A percentile compares a stretch with the other conserved stretches of the same genome.
Evolutionary conservation across 2,113 vertebrate genomes (phyloP).

Genomic region (Platanista minor): DNA sequence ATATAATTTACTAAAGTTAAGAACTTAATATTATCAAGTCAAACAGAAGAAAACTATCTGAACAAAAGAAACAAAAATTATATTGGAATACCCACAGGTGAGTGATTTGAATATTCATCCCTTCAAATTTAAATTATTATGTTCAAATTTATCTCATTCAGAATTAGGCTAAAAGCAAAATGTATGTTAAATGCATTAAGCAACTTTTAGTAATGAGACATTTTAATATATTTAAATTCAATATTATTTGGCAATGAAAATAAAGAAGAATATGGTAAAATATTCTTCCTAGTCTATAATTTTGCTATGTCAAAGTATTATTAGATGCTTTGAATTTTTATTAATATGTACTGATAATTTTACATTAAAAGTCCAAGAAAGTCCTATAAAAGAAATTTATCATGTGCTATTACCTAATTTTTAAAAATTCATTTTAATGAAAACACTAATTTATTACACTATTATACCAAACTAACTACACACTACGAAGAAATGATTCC

Average conservation of each 20-base stretch:
- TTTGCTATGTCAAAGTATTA: neutral
- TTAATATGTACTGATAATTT: neutral
- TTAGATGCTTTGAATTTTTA: slow-evolving; percentile 4
- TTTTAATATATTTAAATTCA: neutral
- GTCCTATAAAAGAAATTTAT: neutral
- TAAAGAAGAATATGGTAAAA: slow-evolving; percentile 26
- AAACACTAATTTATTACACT: neutral
- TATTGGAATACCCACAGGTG: neutral
- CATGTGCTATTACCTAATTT: neutral
- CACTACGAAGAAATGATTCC: neutral
- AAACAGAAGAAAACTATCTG: neutral
- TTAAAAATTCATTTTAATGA: neutral
- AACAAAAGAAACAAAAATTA: neutral
- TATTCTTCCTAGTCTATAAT: neutral
- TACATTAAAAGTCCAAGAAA: neutral
- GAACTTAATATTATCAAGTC: neutral
- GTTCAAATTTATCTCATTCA: neutral
- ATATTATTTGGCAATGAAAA: neutral
- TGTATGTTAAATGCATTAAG: neutral
- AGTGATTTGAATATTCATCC: neutral
- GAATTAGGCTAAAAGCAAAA: neutral
- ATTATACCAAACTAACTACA: neutral
- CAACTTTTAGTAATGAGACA: neutral
- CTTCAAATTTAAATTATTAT: neutral
- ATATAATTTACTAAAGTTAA: neutral